Base-by-base conservation (phyloP, 2,113 vertebrate species). In the Ageneiosus marmoratus region DNA sequence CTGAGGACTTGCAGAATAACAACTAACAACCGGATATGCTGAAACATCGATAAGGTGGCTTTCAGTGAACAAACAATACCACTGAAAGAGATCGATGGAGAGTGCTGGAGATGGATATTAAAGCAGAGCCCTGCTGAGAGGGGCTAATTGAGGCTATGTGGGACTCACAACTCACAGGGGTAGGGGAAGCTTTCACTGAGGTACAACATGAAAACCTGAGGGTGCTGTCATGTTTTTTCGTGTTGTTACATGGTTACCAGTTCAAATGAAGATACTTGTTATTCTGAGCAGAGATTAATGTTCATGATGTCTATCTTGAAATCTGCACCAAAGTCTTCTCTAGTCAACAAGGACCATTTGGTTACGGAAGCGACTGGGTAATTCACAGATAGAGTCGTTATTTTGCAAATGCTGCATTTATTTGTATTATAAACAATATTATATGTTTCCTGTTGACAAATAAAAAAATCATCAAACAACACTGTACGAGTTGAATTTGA, bases 31-130 rank as follows among this genome's bases (percentile, higher is more conserved):
- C 46, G 80, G 74, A 62, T 44, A 46, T 20, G 46, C 44, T 32
- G 55, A 48, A 82, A 73, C 63, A 79, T 89, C 84, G 79, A 87
- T 89, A 84, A 15, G 70, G 63, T 80, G 63, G 79, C 81, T 84
- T 81, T 82, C 70, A 79, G 58, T 34, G 81, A 83, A 85, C 46
- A 44, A 84, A 87, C 76, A 88, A 77, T 85, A 89, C 80, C 81
- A 86, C 81, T 44, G 29, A 65, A 60, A 62, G 50, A 55, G 69
- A 88, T 87, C 84, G 44, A 88, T 87, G 80, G 50, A 83, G 46
- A 58, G 78, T 84, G 86, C 78, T 80, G 20, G 75, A 81, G 82
- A 70, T 46, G 78, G 84, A 67, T 76, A 72, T 79, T 79, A 78
- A 44, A 83, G 81, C 53, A 74, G 56, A 53, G 44, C 50, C 81